Evolutionary conservation across 2,113 vertebrate species (phyloP).

Genomic region (Antechinus flavipes): DNA sequence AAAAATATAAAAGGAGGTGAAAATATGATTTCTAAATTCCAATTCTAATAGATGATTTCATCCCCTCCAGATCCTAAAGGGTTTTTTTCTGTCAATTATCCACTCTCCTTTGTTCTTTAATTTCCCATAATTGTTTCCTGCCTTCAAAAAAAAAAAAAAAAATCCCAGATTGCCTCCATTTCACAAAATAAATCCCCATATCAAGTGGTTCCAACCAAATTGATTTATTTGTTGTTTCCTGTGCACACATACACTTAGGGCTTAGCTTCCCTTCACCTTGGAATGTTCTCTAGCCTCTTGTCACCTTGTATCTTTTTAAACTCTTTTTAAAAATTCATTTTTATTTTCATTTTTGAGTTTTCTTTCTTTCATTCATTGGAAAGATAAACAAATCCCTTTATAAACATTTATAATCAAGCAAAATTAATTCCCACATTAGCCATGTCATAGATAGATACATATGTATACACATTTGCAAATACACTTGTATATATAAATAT

Average conservation of each 20-base stretch:
- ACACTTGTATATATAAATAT: background rate
- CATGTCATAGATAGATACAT: background rate
- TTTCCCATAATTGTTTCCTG: background rate
- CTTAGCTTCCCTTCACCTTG: background rate
- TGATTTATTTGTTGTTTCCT: background rate
- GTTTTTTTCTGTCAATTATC: background rate
- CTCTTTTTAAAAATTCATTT: background rate
- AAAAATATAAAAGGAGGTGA: background rate
- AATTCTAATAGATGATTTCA: background rate
- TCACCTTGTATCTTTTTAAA: background rate
- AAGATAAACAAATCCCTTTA: background rate
- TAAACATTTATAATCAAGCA: background rate
- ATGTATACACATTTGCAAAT: background rate
- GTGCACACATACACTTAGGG: background rate
- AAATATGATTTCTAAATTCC: background rate
- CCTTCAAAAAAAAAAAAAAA: background rate
- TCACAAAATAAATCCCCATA: background rate
- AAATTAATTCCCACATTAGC: background rate
- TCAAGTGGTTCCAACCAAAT: background rate
- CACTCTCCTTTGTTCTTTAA: background rate
- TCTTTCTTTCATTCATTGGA: background rate
- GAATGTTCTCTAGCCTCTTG: background rate
- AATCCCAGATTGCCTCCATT: background rate
- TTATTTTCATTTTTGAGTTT: background rate
- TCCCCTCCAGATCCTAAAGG: background rate